These are phyloP conservation scores for Gopherus flavomarginatus DNA, from an alignment of 2,113 vertebrate species.

Conservation along the genomic window DNA sequence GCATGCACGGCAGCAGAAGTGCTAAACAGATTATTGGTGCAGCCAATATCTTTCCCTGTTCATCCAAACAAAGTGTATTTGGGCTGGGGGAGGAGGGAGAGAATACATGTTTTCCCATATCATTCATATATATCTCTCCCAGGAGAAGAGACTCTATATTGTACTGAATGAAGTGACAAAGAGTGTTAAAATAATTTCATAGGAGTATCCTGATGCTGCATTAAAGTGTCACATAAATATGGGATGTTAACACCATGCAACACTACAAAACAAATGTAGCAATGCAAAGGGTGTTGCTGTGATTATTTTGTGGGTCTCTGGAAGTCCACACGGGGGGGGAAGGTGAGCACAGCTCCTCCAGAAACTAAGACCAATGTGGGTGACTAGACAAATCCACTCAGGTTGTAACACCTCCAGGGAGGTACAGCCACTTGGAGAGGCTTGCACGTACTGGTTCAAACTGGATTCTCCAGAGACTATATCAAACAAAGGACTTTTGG, in stretches of 20 bases:
- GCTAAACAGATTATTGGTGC: not conserved
- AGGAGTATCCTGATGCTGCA: not conserved
- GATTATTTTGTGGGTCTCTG: not conserved
- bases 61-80: not conserved
- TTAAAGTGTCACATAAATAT: too few relatives aligned
- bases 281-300: not conserved
- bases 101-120: not conserved
- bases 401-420: not conserved
- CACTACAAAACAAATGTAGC: not conserved
- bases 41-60: not conserved
- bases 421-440: not conserved
- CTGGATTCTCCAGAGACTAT: not conserved
- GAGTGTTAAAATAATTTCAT: not conserved
- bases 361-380: not conserved
- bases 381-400: not conserved
- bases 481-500: not conserved
- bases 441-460: not conserved
- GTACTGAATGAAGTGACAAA: not conserved
- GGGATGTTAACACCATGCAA: not conserved
- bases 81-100: not conserved
- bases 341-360: not conserved
- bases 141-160: fast-evolving
- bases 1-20: not conserved
- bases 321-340: not conserved
- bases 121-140: too few relatives aligned